Conservation (phyloP, 2,888 invertebrate genomes). For the Catocala sponsa region DNA sequence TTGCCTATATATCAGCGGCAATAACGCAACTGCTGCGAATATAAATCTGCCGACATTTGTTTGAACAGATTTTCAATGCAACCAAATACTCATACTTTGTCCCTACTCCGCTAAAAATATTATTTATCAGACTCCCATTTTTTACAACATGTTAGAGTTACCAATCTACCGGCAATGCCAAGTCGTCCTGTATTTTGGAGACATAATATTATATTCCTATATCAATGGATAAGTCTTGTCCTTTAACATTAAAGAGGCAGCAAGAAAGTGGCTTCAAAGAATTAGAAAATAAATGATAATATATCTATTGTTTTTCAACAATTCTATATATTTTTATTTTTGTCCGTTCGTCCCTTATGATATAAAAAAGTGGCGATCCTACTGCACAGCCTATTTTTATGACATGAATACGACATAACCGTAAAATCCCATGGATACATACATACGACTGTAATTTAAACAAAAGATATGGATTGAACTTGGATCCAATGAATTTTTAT, state of each 20-base stretch:
- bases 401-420: constrained; percentile 24
- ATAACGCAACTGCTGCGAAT: constrained; percentile 6
- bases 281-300: too few species aligned
- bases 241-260: too few species aligned
- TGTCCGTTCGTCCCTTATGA: too few species aligned
- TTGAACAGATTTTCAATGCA: constrained; percentile 17
- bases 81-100: constrained; percentile 5
- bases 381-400: constrained; percentile 27
- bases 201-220: too few species aligned
- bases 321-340: too few species aligned
- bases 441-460: constrained; percentile 49
- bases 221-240: too few species aligned
- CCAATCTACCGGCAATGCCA: too few species aligned
- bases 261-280: too few species aligned
- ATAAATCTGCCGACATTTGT: constrained; percentile 13
- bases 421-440: constrained; percentile 22
- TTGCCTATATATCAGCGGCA: constrained; percentile 1
- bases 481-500: constrained; percentile 61
- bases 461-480: constrained; percentile 49
- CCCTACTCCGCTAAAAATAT: constrained; percentile 13
- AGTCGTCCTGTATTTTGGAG: too few species aligned
- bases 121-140: constrained; percentile 9
- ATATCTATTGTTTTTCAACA: too few species aligned
- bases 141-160: not conserved
- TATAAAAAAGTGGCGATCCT: not conserved